Evolutionary conservation across 2,113 vertebrate genomes (phyloP), one percentile per base, ranked within the genome.

Genomic region (Cepphus grylle): DNA sequence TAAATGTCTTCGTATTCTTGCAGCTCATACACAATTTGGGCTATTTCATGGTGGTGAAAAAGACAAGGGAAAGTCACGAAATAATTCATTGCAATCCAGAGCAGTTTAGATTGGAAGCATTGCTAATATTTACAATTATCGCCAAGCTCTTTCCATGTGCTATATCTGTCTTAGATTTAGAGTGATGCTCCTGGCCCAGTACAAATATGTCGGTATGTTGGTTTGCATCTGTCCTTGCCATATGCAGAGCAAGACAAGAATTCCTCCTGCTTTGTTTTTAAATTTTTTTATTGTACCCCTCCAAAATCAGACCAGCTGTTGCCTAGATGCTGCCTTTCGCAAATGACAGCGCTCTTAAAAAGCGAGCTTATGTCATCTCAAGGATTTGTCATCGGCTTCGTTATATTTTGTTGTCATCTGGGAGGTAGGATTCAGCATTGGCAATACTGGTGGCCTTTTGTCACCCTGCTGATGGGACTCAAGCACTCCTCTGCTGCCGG

Each of bases 1-100:
- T 97, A 97, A 96, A 94, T 7, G 85, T 96, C 96, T 97, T 93
- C 81, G 81, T 96, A 96, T 97, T 97, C 90, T 92, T 97, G 87
- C 91, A 8, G 65, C 81, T 96, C 82, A 50, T 81, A 97, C 29
- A 32, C 93, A 95, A 58, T 96, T 97, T 96, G 85, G 74, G 69
- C 85, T 97, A n/a, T 94, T 95, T 79, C 36, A 49, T 49, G 81
- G 81, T 84, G 90, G 66, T 49, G 67, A 88, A 88, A 95, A 96
- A 95, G 88, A 81, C 78, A 89, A 19, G 69, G 38, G 53, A 65
- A 94, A 86, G 73, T 52, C 78, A 70, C 2, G 0, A 65, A 91
- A 85, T 96, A 97, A 97, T 97, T 98, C 95, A 95, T 96, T 91
- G 91, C 88, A 71, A 66, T 96, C 65, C 90, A 78, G 29, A n/a